Evolutionary conservation across 53 echinoderm and acorn worm species (phyloP), one percentile per base, ranked within the genome.

Genomic region (Stichopus horrens): DNA sequence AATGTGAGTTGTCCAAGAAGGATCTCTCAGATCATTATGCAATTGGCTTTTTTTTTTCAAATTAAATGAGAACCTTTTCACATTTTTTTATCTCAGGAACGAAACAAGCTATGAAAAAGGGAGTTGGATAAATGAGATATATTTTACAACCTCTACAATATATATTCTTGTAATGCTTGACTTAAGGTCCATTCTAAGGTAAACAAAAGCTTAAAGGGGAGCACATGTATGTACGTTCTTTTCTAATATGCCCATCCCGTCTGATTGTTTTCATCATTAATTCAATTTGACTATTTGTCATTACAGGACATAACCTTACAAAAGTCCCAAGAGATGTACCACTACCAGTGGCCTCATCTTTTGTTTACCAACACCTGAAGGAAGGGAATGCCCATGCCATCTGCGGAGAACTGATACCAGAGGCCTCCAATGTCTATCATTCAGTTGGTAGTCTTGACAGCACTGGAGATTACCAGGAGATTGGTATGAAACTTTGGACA

Each of bases 401-500:
- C 23, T 76, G 76, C 37, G 76, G 76, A 10, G 22, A 76, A 76
- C 8, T 76, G 76, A 76, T 76, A 5, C 0, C 76, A 76, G 76
- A 76, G 76, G n/a, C 76, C 5, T 52, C 76, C 5, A 76, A 52
- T 22, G 6, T 21, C 8, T 76, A 76, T 52, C 76, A 76, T 20
- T 20, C 9, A 13, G 5, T 23, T 51, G 52, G 19, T 5, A 8
- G 5, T 23, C 19, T 76, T 51, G 76, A 51, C 8, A 76, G 19
- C 76, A 51, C 21, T 23, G 21, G 5, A n/a, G 19, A n/a, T 76
- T 76, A 76, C 76, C 76, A 76, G 23, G 21, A 52, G 8, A 22
- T 76, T 76, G 76, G 76, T 22, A 76, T 76, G 76, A 76, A 76
- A 76, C 5, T 76, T 37, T 37, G 21, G n/a, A 52, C 10, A 76